Evolutionary conservation across 2,888 invertebrate genomes (phyloP).

Genomic region (Cryptocephalus moraei): DNA sequence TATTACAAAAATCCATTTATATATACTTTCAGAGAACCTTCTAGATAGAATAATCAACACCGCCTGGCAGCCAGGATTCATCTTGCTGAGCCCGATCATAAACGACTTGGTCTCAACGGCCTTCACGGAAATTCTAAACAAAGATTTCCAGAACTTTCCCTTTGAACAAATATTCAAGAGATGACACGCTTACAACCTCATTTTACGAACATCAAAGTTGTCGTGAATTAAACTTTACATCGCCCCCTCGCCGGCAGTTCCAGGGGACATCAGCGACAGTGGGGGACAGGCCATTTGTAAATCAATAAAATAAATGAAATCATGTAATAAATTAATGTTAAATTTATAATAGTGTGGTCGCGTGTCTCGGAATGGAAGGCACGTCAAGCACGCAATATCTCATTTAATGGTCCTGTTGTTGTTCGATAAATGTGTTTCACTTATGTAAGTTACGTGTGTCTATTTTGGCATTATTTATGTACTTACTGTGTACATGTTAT

Average conservation of each 20-base stretch:
- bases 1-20: no score
- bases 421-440: no score
- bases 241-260: no score
- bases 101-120: constrained; percentile 76
- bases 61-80: constrained; percentile 72
- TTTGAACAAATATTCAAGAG: constrained; percentile 49
- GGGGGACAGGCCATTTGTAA: no score
- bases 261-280: no score
- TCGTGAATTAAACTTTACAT: no score
- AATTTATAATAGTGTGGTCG: constrained; percentile 8
- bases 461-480: no score
- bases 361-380: constrained; percentile 4
- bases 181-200: background rate
- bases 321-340: constrained; percentile 11
- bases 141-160: constrained; percentile 64
- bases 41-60: constrained; percentile 69
- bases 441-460: no score
- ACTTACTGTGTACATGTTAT: no score
- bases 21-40: constrained; percentile 47
- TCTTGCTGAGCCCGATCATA: constrained; percentile 63
- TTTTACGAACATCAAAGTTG: no score
- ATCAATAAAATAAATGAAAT: constrained; percentile 1
- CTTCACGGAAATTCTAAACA: constrained; percentile 73
- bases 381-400: constrained; percentile 8
- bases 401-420: constrained; percentile 3